phyloP scores from a whole-genome alignment of 1,140 invertebrate genomes.

The Pachypsylla venusta region DNA sequence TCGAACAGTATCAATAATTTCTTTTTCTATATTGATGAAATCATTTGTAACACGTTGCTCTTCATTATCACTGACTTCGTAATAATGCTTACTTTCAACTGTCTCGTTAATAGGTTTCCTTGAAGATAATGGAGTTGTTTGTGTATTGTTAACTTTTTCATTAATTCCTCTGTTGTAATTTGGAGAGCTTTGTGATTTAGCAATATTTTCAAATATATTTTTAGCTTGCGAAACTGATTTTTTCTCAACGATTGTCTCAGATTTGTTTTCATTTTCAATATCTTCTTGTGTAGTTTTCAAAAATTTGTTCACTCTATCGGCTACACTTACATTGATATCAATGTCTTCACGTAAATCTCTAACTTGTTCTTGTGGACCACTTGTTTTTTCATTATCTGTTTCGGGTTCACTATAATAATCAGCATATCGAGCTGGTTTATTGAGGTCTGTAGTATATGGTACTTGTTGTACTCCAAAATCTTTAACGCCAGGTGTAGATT shows the following conservation, averaged over 20 bases:
- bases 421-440: conserved; percentile 36
- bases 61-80: neutral
- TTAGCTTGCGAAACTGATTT: conserved; percentile 29
- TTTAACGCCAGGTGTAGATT: conserved; percentile 39
- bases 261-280: neutral
- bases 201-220: conserved; percentile 46
- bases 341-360: conserved; percentile 28
- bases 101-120: neutral
- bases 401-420: conserved; percentile 54
- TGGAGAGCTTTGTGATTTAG: conserved; percentile 26
- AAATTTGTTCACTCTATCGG: conserved; percentile 38
- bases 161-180: no score
- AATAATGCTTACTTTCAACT: conserved; percentile 1
- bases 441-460: neutral
- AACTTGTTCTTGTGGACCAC: conserved; percentile 32
- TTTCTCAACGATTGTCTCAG: neutral
- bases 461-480: neutral
- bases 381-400: conserved; percentile 35
- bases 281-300: conserved; percentile 38
- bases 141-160: neutral
- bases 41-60: neutral
- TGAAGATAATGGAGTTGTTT: neutral
- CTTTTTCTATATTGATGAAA: conserved; percentile 6
- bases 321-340: conserved; percentile 32
- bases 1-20: neutral